Percentiles rank a stretch among this genome's conserved stretches.
phyloP scores from a whole-genome alignment of 2,113 vertebrate genomes.

The cattle (Bos taurus) region DNA sequence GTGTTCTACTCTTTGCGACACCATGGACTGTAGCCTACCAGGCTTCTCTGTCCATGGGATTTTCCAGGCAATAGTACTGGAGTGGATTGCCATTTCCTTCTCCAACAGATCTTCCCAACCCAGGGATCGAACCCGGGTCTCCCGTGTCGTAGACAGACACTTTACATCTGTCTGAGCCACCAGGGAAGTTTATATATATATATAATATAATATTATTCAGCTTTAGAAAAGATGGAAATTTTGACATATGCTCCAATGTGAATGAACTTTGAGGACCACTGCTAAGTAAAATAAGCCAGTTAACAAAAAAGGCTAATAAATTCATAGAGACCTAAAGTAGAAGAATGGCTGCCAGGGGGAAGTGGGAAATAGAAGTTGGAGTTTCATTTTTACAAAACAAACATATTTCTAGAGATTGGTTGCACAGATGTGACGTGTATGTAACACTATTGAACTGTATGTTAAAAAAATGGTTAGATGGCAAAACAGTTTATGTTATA shows the following conservation, averaged over 20 bases:
- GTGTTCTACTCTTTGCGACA: too few species aligned
- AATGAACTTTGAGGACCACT: background rate
- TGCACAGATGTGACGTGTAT: background rate
- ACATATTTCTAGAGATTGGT: background rate
- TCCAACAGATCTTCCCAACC: too few species aligned
- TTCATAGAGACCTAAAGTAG: background rate
- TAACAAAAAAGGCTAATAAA: background rate
- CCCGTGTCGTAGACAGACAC: too few species aligned
- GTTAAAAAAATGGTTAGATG: background rate
- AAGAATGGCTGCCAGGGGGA: background rate
- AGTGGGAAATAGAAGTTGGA: background rate
- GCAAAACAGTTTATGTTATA: background rate
- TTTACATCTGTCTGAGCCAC: too few species aligned
- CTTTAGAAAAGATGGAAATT: background rate
- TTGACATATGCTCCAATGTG: background rate
- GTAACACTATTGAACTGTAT: background rate
- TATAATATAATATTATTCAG: background rate
- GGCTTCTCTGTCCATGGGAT: too few species aligned
- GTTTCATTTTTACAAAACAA: background rate
- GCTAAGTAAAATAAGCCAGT: background rate
- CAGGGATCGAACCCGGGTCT: too few species aligned
- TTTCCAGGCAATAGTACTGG: too few species aligned
- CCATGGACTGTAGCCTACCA: too few species aligned
- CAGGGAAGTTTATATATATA: background rate
- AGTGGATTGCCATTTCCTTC: too few species aligned